Conservation (phyloP, 1,140 invertebrate species). For the Cyclargus thomasi region DNA sequence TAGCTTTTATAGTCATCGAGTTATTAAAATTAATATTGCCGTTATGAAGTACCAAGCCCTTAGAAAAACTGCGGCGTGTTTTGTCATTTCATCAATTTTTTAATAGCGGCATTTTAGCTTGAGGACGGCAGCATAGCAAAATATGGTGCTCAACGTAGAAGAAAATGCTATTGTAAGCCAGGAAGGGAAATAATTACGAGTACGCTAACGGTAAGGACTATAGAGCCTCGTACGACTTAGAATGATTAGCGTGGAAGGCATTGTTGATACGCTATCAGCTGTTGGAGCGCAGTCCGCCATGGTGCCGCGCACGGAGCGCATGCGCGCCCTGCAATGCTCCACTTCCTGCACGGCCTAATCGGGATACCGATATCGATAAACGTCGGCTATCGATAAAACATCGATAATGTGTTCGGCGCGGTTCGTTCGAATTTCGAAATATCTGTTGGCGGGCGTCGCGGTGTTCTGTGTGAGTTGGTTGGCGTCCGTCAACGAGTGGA, state of each 20-base stretch:
- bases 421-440: constrained; percentile 52
- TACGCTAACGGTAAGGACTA: neutral
- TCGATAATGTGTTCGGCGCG: constrained; percentile 32
- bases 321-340: constrained; percentile 43
- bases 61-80: too few relatives aligned
- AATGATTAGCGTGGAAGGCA: constrained; percentile 55
- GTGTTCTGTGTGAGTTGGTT: constrained; percentile 63
- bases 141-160: neutral
- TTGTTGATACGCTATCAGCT: constrained; percentile 70
- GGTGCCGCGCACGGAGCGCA: constrained; percentile 55
- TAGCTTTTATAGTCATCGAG: too few relatives aligned
- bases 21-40: too few relatives aligned
- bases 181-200: neutral
- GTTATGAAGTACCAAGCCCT: too few relatives aligned
- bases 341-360: constrained; percentile 9
- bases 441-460: constrained; percentile 51
- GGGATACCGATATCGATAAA: neutral
- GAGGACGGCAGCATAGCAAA: too few relatives aligned
- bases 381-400: constrained; percentile 21
- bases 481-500: constrained; percentile 54
- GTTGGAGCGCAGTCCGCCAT: constrained; percentile 61
- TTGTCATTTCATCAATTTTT: too few relatives aligned
- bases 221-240: neutral
- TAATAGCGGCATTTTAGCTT: too few relatives aligned
- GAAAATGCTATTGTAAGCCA: neutral